Base-by-base conservation (phyloP, 2,888 invertebrate genomes). In the Gortyna flavago region DNA sequence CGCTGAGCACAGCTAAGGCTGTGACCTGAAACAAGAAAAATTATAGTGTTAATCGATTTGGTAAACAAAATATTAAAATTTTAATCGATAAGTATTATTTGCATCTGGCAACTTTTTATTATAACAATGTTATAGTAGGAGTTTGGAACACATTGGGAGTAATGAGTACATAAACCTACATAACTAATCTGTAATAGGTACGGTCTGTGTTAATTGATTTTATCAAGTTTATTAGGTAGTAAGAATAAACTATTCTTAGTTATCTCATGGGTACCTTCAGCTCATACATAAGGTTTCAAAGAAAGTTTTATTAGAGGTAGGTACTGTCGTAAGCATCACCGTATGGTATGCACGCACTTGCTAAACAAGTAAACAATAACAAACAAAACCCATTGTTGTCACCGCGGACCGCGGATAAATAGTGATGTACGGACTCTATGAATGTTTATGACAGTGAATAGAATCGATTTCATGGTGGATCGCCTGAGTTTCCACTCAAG, bases 1-100 rank as follows among this genome's bases (percentile, higher is more conserved):
- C 91, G 92, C 94, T 95, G 94, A 97, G 96, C 94, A 97, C 95
- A 94, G 97, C 95, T 92, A 96, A 94, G 90, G 97, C 94, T 94
- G 97, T 93, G 92, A 97, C 96, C 97, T 97, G 96, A 84, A 97
- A 97, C 93, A 94, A 95, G 69, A 85, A 76, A 91, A 87, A 86
- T 2, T 0, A 41, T 4, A 41, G 59, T 9, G n/a, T 85, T 74
- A 87, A 86, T 81, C 80, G 83, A 81, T 77, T 72, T 57, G 32
- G 7, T 0, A 35, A 70, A 67, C 66, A 62, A 72, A 72, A 41
- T 54, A 21, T 66, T 2, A 41, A 41, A 41, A 41, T 41, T 41
- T 67, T 48, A 25, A 78, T 81, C 80, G 84, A 76, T 71, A 18
- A 2, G 32, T 21, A 25, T 80, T 88, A n/a, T 84, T 85, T 81